These are phyloP conservation scores for Rotaria socialis DNA, from an alignment of 2,888 invertebrate species.

Conservation along the genomic window DNA sequence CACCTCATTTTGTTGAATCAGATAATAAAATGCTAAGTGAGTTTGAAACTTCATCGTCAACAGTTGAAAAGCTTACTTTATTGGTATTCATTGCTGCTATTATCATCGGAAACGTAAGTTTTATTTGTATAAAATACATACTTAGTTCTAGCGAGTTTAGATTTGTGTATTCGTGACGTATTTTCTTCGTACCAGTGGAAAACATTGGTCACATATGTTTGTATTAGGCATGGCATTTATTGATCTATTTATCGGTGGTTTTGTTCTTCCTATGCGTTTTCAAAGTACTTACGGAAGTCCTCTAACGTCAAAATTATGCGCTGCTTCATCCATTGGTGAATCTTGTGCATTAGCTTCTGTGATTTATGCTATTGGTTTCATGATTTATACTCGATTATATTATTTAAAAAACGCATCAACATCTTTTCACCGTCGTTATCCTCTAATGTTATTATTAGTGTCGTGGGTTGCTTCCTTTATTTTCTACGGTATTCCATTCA, in stretches of 20 bases:
- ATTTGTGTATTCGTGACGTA: neutral
- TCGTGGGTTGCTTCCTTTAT: neutral
- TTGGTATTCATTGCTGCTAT: neutral
- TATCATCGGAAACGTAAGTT: neutral
- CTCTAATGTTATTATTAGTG: neutral
- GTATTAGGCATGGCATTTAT: neutral
- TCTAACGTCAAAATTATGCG: neutral
- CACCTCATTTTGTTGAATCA: neutral
- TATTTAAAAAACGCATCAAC: neutral
- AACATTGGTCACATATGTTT: neutral
- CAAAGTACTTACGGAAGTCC: neutral
- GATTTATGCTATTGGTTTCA: neutral
- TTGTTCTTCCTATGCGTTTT: slow-evolving; percentile 9
- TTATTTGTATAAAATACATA: neutral
- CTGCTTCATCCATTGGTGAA: neutral
- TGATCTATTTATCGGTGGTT: neutral
- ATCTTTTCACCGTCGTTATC: neutral
- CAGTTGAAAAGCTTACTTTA: neutral
- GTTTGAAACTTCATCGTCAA: neutral
- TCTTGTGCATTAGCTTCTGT: neutral
- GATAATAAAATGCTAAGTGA: neutral
- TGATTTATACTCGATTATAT: neutral
- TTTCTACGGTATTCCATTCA: neutral
- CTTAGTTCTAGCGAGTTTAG: neutral
- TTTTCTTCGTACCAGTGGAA: neutral